A percentile compares a stretch with the other conserved stretches of the same genome.
Evolutionary conservation across 2,888 invertebrate genomes (phyloP).

Genomic region (Lamellibrachia columna): DNA sequence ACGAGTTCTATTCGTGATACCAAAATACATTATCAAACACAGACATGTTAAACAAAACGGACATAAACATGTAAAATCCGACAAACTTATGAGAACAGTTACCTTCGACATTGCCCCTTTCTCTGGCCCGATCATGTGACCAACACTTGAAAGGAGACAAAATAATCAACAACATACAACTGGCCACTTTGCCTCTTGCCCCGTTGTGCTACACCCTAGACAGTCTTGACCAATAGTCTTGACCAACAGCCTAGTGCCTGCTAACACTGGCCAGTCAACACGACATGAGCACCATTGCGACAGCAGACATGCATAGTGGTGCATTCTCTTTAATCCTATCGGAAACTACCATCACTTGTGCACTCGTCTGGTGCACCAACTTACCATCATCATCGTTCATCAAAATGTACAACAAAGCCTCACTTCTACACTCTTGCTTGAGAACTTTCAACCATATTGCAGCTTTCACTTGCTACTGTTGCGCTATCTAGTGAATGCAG

Average conservation of each 20-base stretch:
- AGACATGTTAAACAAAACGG: neutral
- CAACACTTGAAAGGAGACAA: neutral
- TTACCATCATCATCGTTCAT: neutral
- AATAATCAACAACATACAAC: neutral
- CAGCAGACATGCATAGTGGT: neutral
- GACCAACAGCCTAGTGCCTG: neutral
- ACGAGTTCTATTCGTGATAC: neutral
- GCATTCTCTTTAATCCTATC: neutral
- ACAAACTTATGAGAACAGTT: neutral
- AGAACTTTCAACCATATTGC: neutral
- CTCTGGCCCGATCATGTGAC: neutral
- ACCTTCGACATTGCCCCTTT: neutral
- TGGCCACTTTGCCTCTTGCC: neutral
- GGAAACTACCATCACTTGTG: neutral
- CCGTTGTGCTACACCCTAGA: neutral
- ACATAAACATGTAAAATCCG: neutral
- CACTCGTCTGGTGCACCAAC: neutral
- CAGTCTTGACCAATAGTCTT: neutral
- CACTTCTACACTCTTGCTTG: neutral
- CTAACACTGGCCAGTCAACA: neutral
- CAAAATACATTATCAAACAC: neutral
- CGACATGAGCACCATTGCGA: neutral
- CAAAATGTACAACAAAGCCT: neutral
- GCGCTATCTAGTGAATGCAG: neutral
- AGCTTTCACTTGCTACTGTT: neutral